These are phyloP conservation scores for Lithophane semibrunnea DNA, from an alignment of 2,888 invertebrate species.

Conservation along the genomic window DNA sequence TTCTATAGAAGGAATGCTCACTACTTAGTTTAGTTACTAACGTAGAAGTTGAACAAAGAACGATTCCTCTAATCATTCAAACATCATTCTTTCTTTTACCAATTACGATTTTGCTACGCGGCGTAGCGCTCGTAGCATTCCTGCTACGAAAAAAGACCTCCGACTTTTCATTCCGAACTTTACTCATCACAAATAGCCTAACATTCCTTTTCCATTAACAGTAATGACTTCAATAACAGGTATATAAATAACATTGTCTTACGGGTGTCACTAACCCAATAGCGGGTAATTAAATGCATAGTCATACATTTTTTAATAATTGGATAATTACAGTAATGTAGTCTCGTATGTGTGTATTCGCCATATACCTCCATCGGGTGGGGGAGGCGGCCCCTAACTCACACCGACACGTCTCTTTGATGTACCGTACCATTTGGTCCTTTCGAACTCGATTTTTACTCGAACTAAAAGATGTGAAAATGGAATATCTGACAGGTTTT, in stretches of 20 bases:
- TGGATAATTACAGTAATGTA: slow-evolving; percentile 89
- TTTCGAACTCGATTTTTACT: slow-evolving; percentile 66
- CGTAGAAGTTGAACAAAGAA: not conserved
- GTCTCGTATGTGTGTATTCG: slow-evolving; percentile 81
- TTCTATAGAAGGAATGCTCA: not conserved
- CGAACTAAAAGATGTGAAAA: slow-evolving; percentile 50
- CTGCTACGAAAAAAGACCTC: slow-evolving; percentile 45
- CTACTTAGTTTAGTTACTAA: not conserved
- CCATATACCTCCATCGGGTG: slow-evolving; percentile 80
- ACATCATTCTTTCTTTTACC: slow-evolving; percentile 6
- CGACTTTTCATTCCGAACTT: slow-evolving; percentile 33
- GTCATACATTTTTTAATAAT: slow-evolving; percentile 81
- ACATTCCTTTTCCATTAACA: slow-evolving; percentile 50
- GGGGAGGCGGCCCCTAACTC: slow-evolving; percentile 70
- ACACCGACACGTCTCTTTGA: slow-evolving; percentile 75
- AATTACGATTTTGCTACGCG: slow-evolving; percentile 25
- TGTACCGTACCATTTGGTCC: slow-evolving; percentile 72
- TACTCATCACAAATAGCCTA: slow-evolving; percentile 26
- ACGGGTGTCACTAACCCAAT: slow-evolving; percentile 61
- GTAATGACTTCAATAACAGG: slow-evolving; percentile 42
- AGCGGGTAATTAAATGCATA: slow-evolving; percentile 67
- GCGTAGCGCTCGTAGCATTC: slow-evolving; percentile 41
- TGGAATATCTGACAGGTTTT: not conserved
- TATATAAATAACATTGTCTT: slow-evolving; percentile 55
- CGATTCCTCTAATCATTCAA: slow-evolving; percentile 28